Evolutionary conservation across 2,888 invertebrate genomes (phyloP), one percentile per base, ranked within the genome.

Genomic region (Caenorhabditis becei): DNA sequence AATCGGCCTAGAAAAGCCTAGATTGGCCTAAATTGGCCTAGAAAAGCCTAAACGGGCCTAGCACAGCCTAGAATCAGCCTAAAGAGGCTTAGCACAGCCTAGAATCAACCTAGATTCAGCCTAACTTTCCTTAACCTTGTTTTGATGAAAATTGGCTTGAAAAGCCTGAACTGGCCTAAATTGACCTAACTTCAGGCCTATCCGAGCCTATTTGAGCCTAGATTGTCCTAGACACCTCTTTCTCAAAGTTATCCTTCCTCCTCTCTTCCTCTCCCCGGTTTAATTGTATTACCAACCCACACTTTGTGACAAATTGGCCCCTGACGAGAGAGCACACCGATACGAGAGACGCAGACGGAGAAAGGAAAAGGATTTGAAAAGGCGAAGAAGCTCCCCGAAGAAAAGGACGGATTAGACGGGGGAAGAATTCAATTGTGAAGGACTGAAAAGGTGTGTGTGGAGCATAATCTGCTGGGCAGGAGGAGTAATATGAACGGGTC

Each of bases 251-350:
- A 3, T 16, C 41, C 47, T 47, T n/a, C 4, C 20, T 20, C 4
- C 47, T 47, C 10, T 20, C 18, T 18, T 18, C 3, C 47, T 18
- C 47, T 10, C 2, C 47, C 18, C 26, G 70, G 24, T 70, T 70
- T 70, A 70, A 70, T 70, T 70, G 70, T 70, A 61, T 70, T 70
- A 70, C 70, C 70, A 51, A 47, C 35, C 5, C 47, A 47, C 47
- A 47, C 47, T 47, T 47, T 47, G 51, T 70, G 51, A 70, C 69
- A 69, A 69, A 69, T 69, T 69, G 69, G 69, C 47, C 35, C 41
- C 18, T 41, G 41, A 32, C 8, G 0, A 58, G 58, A 35, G 69
- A 58, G 32, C 44, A 58, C 24, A 37, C 24, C 28, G n/a, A 35
- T 8, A 35, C 47, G 24, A 69, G 58, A 58, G 23, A 51, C 51